Conservation (phyloP, 2,797 vertebrate genomes). For the Furcifer pardalis region DNA sequence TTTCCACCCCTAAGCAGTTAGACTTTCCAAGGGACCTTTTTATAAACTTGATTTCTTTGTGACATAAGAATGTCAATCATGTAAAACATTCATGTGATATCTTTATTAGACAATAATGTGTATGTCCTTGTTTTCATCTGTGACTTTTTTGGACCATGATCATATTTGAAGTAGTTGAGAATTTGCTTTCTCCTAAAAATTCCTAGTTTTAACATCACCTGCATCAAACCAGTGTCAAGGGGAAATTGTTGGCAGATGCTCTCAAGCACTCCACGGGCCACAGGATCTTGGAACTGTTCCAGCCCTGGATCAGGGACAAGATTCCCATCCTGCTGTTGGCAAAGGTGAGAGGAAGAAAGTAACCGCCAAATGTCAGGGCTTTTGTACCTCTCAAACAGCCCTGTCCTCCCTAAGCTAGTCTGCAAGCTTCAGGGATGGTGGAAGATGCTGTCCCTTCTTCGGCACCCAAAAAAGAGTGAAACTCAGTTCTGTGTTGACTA, state of each 20-base stretch:
- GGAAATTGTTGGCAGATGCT: not conserved
- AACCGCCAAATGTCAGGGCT: not conserved
- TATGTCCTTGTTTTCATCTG: not conserved
- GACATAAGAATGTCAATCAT: not conserved
- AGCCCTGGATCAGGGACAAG: not conserved
- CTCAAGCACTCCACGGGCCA: not conserved
- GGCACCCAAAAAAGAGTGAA: not conserved
- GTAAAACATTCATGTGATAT: not conserved
- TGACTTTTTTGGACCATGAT: no score
- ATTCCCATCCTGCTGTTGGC: no score
- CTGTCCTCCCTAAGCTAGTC: not conserved
- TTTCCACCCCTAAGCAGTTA: no score
- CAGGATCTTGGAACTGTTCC: not conserved
- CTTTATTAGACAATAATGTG: not conserved
- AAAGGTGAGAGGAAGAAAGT: no score
- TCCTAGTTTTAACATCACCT: not conserved
- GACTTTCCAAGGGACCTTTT: not conserved
- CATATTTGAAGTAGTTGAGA: not conserved
- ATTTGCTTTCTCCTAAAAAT: not conserved
- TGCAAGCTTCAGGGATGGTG: not conserved
- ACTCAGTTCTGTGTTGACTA: not conserved
- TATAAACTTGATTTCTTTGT: not conserved
- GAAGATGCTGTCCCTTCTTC: not conserved
- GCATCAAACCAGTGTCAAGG: no score
- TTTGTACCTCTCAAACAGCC: not conserved